Evolutionary conservation across 2,113 vertebrate genomes (phyloP), one percentile per base, ranked within the genome.

Genomic region (Prunella himalayana): DNA sequence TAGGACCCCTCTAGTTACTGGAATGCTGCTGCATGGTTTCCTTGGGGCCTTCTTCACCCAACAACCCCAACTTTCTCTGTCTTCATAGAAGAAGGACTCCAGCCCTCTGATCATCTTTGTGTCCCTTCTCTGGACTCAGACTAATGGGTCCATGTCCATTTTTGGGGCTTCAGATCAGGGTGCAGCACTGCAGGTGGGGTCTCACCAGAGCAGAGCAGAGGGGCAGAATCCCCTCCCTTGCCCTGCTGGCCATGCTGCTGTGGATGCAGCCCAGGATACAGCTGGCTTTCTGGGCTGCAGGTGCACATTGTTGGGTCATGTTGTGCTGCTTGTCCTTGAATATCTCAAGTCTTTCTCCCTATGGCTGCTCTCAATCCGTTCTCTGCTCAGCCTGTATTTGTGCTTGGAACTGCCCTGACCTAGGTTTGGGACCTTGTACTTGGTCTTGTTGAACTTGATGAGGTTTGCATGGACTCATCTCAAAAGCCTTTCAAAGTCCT

Each of bases 161-260:
- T 33, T 28, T 23, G 22, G 44, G 31, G 10, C 7, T 47, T 35
- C 22, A 44, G 27, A 72, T 10, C 11, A 42, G 31, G 20, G 35
- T 61, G 30, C 0, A 0, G 31, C 9, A 4, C 17, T 31, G 1
- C 35, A 56, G 20, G 9, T 64, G 42, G 17, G 13, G 3, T 71
- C 30, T 64, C 24, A 18, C 7, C 13, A 11, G 47, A 44, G 33
- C 21, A 27, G 53, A 51, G 7, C 6, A 69, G n/a, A 63, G 30
- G 31, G 31, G 10, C 16, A 57, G 66, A 57, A 57, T 72, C 27
- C 10, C 11, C 5, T 80, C 31, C 9, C 35, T 64, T 18, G 13
- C 24, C 15, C 15, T 81, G 18, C 77, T 81, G 51, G 3, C 33
- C 28, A 7, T 0, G 0, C 20, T 75, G 51, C 33, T 57, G 21